These are phyloP conservation scores for Lasioglossum pauxillum DNA, from an alignment of 2,888 invertebrate species.

Conservation along the genomic window DNA sequence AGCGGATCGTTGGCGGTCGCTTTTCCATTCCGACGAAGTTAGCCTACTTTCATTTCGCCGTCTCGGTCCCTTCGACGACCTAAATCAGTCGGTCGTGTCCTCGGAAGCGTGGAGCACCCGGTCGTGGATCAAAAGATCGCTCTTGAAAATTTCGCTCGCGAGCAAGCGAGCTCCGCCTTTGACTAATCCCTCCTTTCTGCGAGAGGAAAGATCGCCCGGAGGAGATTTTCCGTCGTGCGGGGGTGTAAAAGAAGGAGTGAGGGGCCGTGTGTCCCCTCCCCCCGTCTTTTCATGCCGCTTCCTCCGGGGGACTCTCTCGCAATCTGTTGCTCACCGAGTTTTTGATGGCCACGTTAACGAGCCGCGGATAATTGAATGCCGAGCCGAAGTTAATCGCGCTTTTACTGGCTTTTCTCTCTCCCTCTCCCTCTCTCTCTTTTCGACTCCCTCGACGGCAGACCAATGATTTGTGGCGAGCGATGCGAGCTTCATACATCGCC, in stretches of 20 bases:
- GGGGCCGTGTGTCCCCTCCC: too few species aligned
- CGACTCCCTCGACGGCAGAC: background rate
- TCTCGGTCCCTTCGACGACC: slow-evolving; percentile 25
- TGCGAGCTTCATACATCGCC: background rate
- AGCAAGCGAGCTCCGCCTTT: slow-evolving; percentile 2
- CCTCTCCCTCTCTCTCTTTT: background rate
- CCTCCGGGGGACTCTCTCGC: background rate
- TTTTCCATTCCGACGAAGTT: background rate
- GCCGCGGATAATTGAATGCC: background rate
- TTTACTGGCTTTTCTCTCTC: background rate
- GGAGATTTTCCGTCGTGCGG: background rate
- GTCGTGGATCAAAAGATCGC: slow-evolving; percentile 17
- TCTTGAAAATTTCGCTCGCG: slow-evolving; percentile 31
- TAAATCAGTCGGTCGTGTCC: slow-evolving; percentile 27
- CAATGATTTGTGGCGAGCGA: slow-evolving; percentile 3
- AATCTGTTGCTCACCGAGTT: slow-evolving; percentile 39
- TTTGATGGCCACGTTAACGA: slow-evolving; percentile 20
- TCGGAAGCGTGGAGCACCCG: background rate
- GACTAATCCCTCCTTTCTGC: slow-evolving; percentile 14
- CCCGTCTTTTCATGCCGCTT: slow-evolving; percentile 16
- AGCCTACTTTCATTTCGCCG: background rate
- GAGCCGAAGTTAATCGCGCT: slow-evolving; percentile 10
- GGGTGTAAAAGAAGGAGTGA: background rate
- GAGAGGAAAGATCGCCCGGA: slow-evolving; percentile 14
- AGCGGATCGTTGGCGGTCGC: background rate